Evolutionary conservation across 37 sponge, comb jelly and placozoan genomes (phyloP).

Genomic region (Hexactinellida sp.): DNA sequence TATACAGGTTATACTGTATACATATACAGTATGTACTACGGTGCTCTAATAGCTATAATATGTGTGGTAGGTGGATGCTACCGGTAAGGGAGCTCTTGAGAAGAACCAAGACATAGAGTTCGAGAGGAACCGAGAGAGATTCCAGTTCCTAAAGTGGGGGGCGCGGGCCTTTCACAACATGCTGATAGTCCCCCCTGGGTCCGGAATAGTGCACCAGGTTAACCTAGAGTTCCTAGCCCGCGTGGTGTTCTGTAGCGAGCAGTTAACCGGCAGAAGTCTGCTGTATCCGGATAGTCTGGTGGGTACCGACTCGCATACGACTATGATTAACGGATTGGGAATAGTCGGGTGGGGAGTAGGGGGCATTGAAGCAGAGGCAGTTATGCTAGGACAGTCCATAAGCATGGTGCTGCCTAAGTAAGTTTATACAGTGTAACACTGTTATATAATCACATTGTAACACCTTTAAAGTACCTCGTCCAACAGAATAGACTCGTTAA

Average conservation of each 20-base stretch:
- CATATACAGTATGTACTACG: background rate
- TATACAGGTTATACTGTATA: conserved; percentile 1
- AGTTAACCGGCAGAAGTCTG: background rate
- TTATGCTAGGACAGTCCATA: conserved; percentile 80
- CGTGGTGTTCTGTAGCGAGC: conserved; percentile 54
- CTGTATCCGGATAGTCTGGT: conserved; percentile 86
- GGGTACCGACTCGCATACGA: conserved; percentile 83
- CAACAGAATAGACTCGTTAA: too few species aligned
- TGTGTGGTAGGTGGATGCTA: background rate
- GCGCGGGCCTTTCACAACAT: conserved; percentile 74
- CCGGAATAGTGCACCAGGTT: conserved; percentile 87
- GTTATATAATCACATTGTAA: too few species aligned
- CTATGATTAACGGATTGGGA: conserved; percentile 92
- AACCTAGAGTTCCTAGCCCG: conserved; percentile 79
- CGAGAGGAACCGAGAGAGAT: conserved; percentile 78
- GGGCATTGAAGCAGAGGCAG: conserved; percentile 86
- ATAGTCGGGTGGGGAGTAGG: conserved; percentile 87
- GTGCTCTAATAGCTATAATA: too few species aligned
- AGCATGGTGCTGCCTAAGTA: conserved; percentile 75
- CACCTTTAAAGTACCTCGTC: too few species aligned
- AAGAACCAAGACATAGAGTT: conserved; percentile 79
- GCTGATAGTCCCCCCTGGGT: conserved; percentile 82
- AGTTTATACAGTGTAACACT: too few species aligned
- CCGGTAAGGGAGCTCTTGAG: conserved; percentile 44
- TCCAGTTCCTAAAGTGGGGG: conserved; percentile 81